Evolutionary conservation across 1,140 invertebrate species (phyloP).

Genomic region (Caenorhabditis briggsae): DNA sequence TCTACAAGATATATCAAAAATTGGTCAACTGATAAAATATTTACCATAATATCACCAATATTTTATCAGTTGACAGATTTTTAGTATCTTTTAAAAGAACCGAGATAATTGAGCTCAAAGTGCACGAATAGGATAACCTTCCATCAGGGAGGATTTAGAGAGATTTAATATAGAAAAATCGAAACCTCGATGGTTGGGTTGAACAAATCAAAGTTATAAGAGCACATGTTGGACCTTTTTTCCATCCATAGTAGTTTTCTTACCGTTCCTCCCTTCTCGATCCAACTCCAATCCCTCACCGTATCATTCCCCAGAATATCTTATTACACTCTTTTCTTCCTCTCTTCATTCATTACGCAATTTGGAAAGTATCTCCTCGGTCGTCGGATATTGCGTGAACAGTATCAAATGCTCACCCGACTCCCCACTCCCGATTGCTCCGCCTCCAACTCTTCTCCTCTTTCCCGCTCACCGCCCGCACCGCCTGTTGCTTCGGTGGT

Average conservation of each 20-base stretch:
- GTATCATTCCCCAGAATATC: neutral
- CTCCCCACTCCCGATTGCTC: neutral
- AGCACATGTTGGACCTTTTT: too few species aligned
- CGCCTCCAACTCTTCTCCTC: constrained; percentile 1
- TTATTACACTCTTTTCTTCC: constrained; percentile 15
- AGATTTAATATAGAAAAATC: too few species aligned
- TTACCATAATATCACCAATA: too few species aligned
- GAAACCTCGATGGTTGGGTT: too few species aligned
- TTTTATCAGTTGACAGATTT: too few species aligned
- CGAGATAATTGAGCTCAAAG: too few species aligned
- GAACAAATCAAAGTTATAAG: too few species aligned
- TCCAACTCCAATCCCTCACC: neutral
- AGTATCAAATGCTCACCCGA: constrained; percentile 17
- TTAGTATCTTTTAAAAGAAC: too few species aligned
- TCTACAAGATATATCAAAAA: too few species aligned
- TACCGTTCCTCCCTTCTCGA: neutral
- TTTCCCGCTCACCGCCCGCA: neutral
- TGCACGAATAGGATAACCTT: too few species aligned
- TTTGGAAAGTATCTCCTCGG: constrained; percentile 19
- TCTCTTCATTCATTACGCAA: constrained; percentile 8
- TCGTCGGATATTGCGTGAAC: neutral
- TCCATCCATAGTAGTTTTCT: neutral
- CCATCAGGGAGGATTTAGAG: too few species aligned
- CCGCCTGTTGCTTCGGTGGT: constrained; percentile 44
- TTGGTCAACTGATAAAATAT: too few species aligned